A percentile compares a stretch with the other conserved stretches of the same genome.
phyloP scores from a whole-genome alignment of 2,888 invertebrate genomes.

The Nomada ruficornis region DNA sequence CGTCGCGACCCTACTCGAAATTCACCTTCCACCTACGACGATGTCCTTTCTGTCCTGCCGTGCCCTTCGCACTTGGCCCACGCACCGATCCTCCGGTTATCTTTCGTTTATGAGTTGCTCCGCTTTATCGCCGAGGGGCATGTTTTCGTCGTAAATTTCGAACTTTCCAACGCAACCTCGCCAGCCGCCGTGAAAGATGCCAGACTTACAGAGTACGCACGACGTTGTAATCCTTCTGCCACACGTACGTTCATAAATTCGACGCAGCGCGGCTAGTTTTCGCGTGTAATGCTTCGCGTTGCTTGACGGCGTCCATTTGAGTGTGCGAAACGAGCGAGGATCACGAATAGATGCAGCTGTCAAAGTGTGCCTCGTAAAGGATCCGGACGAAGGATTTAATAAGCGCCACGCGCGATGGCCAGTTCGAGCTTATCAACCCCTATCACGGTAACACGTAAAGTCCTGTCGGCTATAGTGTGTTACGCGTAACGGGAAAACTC shows the following conservation, averaged over 20 bases:
- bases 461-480: not conserved
- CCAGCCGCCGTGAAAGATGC: conserved; percentile 52
- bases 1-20: conserved; percentile 15
- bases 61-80: conserved; percentile 30
- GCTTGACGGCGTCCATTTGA: conserved; percentile 48
- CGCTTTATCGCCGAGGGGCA: conserved; percentile 76
- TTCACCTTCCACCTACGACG: conserved; percentile 16
- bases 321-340: conserved; percentile 37
- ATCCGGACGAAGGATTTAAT: conserved; percentile 44
- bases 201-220: conserved; percentile 57
- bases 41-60: conserved; percentile 3
- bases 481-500: not conserved
- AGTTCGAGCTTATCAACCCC: conserved; percentile 16
- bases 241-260: conserved; percentile 74
- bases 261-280: conserved; percentile 28
- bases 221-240: conserved; percentile 71
- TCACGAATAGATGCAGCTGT: conserved; percentile 7
- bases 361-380: conserved; percentile 30
- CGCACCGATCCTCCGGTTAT: conserved; percentile 67
- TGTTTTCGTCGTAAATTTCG: conserved; percentile 80
- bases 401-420: conserved; percentile 24
- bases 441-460: conserved; percentile 23
- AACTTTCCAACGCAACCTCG: conserved; percentile 73
- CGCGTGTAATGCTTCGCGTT: conserved; percentile 23
- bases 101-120: conserved; percentile 77